phyloP scores from a whole-genome alignment of 2,797 vertebrate species.

The Poecilia picta region DNA sequence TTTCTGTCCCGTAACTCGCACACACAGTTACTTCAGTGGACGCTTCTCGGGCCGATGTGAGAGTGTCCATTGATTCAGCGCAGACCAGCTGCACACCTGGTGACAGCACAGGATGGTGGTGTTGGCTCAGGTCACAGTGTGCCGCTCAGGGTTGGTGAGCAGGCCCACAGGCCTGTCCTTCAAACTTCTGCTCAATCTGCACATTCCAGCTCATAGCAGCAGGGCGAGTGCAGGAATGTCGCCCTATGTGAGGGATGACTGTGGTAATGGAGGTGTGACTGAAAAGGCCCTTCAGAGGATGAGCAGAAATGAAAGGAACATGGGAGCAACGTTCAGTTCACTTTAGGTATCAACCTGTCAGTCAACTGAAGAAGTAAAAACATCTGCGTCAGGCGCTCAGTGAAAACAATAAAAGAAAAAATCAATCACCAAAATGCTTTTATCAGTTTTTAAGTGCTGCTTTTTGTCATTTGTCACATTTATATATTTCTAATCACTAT shows the following conservation, averaged over 20 bases:
- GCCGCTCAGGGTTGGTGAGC: constrained; percentile 30
- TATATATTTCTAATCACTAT: no score
- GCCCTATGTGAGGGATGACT: constrained; percentile 70
- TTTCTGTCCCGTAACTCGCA: constrained; percentile 48
- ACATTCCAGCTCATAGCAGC: constrained; percentile 70
- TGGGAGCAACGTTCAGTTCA: constrained; percentile 39
- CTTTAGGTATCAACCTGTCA: constrained; percentile 38
- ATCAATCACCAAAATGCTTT: no score
- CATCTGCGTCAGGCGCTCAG: not conserved
- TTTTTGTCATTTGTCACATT: no score
- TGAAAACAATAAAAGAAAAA: no score
- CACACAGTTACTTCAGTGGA: constrained; percentile 45
- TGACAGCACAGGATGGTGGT: constrained; percentile 70
- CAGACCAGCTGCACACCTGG: constrained; percentile 78
- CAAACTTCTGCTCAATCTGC: constrained; percentile 68
- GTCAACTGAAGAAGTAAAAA: constrained; percentile 20
- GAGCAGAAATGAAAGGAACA: constrained; percentile 60
- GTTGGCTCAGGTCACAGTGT: constrained; percentile 67
- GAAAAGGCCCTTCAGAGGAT: constrained; percentile 62
- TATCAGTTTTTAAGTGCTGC: no score
- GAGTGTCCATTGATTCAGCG: constrained; percentile 75
- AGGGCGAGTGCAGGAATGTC: constrained; percentile 70
- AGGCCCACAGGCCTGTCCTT: constrained; percentile 68
- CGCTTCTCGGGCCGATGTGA: constrained; percentile 62
- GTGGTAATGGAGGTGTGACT: constrained; percentile 64